Base-by-base conservation (phyloP, 2,888 invertebrate species). In the Tachina grossa region DNA sequence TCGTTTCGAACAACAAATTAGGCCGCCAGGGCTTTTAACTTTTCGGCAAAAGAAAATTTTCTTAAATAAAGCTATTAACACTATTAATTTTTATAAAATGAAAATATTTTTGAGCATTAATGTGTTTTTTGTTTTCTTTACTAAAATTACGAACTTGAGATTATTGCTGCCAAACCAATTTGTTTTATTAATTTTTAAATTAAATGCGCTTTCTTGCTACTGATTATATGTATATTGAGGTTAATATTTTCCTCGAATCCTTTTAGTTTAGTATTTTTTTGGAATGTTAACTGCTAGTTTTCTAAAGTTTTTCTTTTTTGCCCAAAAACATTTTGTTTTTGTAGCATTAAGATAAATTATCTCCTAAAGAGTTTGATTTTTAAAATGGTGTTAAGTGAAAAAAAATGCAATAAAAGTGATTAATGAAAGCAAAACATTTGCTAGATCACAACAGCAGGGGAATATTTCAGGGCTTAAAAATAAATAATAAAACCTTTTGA, bases 241-340 rank as follows among this genome's bases (percentile, higher is more conserved):
- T 85, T 82, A 85, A 85, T 78, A 75, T 82, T 85, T 85, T 59
- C 85, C 82, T 81, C 68, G 43, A 78, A 78, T 77, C 81, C 77
- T 81, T 66, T n/a, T 57, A 6, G 2, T 31, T 31, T 31, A 6
- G 31, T 31, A 4, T 8, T 10, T n/a, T 68, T 51, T 49, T 43
- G n/a, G 16, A 13, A 39, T 53, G 6, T 53, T 45, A 77, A 45
- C 71, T 43, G 57, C 57, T 59, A 59, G 59, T 77, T 77, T 83
- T 53, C 49, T 31, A n/a, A 3, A 31, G 6, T 11, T 22, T 49
- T 72, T 31, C 10, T 11, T 51, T 68, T 31, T 19, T 2, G 39
- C 45, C 13, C 14, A 16, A 66, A 66, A n/a, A 2, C 43, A 11
- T 1, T 19, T 9, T 16, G 1, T 55, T 41, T 31, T 51, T 13